Base-by-base conservation (phyloP, 1,140 invertebrate genomes). In the Drosophila punjabiensis region DNA sequence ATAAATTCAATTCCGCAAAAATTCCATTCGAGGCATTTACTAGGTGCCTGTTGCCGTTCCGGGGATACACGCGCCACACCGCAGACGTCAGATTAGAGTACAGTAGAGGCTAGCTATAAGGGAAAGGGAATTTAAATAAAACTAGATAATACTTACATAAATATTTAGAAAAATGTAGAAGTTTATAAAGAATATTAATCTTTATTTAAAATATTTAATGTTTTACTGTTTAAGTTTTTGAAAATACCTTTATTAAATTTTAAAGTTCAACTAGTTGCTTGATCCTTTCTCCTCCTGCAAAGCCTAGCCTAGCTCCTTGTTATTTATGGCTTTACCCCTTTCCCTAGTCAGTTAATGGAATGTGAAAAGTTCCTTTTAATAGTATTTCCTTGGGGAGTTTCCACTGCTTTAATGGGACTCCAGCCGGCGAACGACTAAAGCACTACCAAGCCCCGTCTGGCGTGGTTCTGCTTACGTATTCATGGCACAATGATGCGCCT, bases 401-500 rank as follows among this genome's bases (percentile, higher is more conserved):
- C 67, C 70, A 73, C 47, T 74, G 68, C 68, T 13, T 47, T 58
- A 58, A 71, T 70, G 50, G 50, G 50, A 52, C 59, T 73, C 55
- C 55, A 28, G 20, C 18, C 18, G 33, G 18, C 32, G 4, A n/a
- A 13, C 50, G 14, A 56, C 24, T 52, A n/a, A n/a, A 58, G 52
- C 67, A 48, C 24, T 24, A 24, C 70, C 67, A 60, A 71, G 45
- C 55, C 68, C 68, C 45, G 30, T 43, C 55, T 73, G 75, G 58
- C 58, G 3, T 32, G 52, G 64, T 59, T 33, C 20, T 60, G 68
- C 66, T 81, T 90, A 82, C 69, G 75, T 90, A 90, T 90, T 69
- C 86, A 90, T 71, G 69, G 66, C 82, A 89, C 78, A 89, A 50
- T 50, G 45, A 60, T 74, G 63, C 77, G 67, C 64, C 83, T 88